Conservation (phyloP, 1,140 invertebrate species). For the Drosophila kikkawai region DNA sequence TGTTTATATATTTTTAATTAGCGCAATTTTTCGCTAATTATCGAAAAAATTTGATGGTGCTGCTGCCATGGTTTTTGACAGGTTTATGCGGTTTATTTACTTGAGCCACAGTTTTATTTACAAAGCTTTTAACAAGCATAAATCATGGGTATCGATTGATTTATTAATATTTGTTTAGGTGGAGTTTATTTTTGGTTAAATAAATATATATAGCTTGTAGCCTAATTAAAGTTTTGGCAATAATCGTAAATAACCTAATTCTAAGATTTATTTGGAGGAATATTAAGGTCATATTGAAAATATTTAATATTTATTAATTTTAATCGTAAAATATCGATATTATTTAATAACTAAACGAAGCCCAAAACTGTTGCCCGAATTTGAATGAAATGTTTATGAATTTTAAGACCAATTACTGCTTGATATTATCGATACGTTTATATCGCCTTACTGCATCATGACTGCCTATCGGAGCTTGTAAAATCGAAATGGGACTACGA, state of each 20-base stretch:
- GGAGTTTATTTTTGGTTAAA: background rate
- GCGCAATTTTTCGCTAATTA: slow-evolving; percentile 14
- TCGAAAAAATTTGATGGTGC: background rate
- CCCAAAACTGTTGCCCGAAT: no score
- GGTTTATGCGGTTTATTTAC: slow-evolving; percentile 5
- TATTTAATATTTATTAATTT: background rate
- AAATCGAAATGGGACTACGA: background rate
- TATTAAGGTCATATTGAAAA: background rate
- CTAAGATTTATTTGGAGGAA: background rate
- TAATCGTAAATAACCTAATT: background rate
- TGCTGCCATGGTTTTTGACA: background rate
- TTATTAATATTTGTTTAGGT: slow-evolving; percentile 1
- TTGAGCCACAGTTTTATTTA: background rate
- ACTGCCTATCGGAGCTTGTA: background rate
- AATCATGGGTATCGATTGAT: slow-evolving; percentile 2
- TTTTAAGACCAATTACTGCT: background rate
- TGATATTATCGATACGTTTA: background rate
- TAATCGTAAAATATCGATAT: no score
- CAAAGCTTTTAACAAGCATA: background rate
- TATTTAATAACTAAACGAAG: no score
- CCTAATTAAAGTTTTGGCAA: background rate
- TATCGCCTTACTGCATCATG: slow-evolving; percentile 3
- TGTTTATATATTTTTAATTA: slow-evolving; percentile 28
- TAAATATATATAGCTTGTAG: background rate
- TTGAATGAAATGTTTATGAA: no score